Percentiles rank a stretch among this genome's conserved stretches.
phyloP scores from a whole-genome alignment of 2,113 vertebrate species.

The Oenanthe oenanthe region DNA sequence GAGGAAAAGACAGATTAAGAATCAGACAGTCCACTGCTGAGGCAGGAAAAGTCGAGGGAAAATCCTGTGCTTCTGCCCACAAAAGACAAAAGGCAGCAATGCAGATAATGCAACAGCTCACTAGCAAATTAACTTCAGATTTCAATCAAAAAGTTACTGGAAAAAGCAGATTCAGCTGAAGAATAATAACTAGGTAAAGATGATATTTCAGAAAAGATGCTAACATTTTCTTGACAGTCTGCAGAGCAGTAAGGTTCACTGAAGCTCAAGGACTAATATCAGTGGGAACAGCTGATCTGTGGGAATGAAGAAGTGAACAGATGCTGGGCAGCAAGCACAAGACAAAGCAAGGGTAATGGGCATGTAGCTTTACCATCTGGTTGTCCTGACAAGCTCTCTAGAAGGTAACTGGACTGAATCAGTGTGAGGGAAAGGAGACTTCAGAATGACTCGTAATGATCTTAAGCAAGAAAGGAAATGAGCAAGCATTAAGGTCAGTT shows the following conservation, averaged over 20 bases:
- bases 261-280: slow-evolving; percentile 14
- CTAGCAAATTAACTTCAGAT: background rate
- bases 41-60: background rate
- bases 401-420: slow-evolving; percentile 9
- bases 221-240: background rate
- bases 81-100: background rate
- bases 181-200: background rate
- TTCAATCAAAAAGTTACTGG: background rate
- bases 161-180: background rate
- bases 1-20: background rate
- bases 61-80: background rate
- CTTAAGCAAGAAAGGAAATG: background rate
- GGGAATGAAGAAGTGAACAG: slow-evolving; percentile 11
- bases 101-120: background rate
- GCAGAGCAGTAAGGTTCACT: background rate
- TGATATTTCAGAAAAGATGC: background rate
- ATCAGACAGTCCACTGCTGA: background rate
- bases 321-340: slow-evolving; percentile 3
- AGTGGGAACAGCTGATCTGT: background rate
- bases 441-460: slow-evolving; percentile 15
- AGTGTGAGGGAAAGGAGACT: background rate
- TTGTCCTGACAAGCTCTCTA: slow-evolving; percentile 31
- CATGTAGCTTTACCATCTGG: slow-evolving; percentile 24
- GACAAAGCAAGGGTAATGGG: background rate
- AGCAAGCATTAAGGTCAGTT: background rate